Evolutionary conservation across 2,113 vertebrate species (phyloP), one percentile per base, ranked within the genome.

Genomic region (Nasalis larvatus): DNA sequence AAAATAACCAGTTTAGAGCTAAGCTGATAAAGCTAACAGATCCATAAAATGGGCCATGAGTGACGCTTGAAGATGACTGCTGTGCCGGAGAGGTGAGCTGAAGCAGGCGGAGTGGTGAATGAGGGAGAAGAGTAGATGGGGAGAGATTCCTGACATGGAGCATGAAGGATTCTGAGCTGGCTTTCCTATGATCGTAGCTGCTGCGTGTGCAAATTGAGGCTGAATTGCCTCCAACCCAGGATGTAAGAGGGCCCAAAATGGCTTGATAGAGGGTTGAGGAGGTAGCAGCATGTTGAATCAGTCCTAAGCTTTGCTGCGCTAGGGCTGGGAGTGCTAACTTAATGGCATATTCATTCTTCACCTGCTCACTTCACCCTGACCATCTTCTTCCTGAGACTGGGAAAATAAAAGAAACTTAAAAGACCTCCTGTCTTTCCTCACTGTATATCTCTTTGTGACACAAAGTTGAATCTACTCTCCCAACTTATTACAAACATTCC

Each of bases 21-120:
- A 92, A 95, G 86, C 58, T 74, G 91, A 66, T 96, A 76, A 97
- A 97, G 76, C 23, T 82, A 96, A 60, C 85, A 91, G 86, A 89
- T 81, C 69, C 93, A 16, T 91, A 96, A 78, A 95, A 69, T 73
- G 68, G 92, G 54, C 56, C 23, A 11, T 30, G 80, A 42, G 71
- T 91, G 18, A 35, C 35, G 11, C 83, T 69, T 42, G 77, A 73
- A 92, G 95, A 71, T 18, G 37, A 8, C 84, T 77, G 56, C n/a
- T 73, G n/a, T 74, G 77, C 42, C 71, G 20, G 71, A 49, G 73
- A 90, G 81, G 4, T 69, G 94, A 74, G 32, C 40, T 8, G 13
- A 13, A 27, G 35, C 12, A 20, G 30, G 7, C 12, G 27, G 45
- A 49, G 25, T 40, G n/a, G 80, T 10, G 18, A 18, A 32, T 2